Conservation (phyloP, 1,140 invertebrate species). For the Papilio machaon region DNA sequence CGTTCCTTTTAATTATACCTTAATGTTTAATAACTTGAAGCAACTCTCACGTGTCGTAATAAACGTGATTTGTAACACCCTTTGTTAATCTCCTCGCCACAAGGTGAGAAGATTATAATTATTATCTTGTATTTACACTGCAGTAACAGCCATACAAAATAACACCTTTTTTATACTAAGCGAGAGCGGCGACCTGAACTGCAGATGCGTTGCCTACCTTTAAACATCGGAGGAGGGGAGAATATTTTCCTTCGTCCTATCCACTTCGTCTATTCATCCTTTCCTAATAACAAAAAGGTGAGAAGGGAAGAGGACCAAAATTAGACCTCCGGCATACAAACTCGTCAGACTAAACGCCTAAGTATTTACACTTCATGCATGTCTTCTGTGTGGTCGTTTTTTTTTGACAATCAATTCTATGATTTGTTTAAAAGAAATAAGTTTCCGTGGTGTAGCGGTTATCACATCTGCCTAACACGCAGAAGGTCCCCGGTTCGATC, state of each 20-base stretch:
- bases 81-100: background rate
- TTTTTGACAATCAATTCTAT: background rate
- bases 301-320: too few species aligned
- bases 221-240: too few species aligned
- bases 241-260: too few species aligned
- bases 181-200: too few species aligned
- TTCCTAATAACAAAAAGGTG: too few species aligned
- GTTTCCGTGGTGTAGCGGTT: slow-evolving; percentile 59
- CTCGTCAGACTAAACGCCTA: too few species aligned
- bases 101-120: slow-evolving; percentile 23
- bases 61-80: background rate
- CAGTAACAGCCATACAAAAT: too few species aligned
- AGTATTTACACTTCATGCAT: too few species aligned
- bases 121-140: background rate
- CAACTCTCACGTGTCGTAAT: background rate
- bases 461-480: slow-evolving; percentile 57
- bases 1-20: background rate
- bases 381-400: background rate
- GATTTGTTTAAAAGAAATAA: background rate
- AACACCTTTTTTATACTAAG: too few species aligned
- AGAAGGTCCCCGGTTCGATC: slow-evolving; percentile 63
- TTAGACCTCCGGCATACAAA: too few species aligned
- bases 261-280: too few species aligned
- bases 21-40: background rate
- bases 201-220: too few species aligned